A percentile compares a stretch with the other conserved stretches of the same genome.
Conservation (phyloP, 2,888 invertebrate genomes). For the Reticulitermes lucifugus region DNA sequence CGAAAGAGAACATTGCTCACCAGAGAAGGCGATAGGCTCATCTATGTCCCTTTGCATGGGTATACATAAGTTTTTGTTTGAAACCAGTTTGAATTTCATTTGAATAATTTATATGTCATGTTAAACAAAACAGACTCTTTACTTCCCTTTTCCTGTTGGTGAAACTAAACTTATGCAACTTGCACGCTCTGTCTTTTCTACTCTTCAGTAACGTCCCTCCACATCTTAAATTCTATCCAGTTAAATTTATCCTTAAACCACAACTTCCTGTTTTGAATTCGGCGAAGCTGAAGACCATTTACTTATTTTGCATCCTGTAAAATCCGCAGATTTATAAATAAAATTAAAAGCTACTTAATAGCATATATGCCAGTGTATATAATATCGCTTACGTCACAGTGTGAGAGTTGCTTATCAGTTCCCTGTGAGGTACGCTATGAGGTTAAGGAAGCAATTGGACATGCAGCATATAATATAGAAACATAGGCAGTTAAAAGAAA, state of each 20-base stretch:
- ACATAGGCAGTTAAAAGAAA: too few species aligned
- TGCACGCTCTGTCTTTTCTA: not conserved
- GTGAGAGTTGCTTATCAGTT: too few species aligned
- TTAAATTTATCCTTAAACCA: conserved; percentile 29
- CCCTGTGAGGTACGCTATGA: too few species aligned
- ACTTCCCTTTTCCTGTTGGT: not conserved
- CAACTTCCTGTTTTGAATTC: not conserved
- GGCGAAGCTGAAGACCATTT: not conserved
- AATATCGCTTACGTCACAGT: too few species aligned
- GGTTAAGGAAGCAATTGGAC: too few species aligned
- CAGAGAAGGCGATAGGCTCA: not conserved
- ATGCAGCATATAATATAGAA: too few species aligned
- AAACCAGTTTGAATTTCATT: conserved; percentile 39
- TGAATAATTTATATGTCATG: conserved; percentile 36
- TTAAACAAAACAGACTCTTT: conserved; percentile 26
- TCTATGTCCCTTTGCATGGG: not conserved
- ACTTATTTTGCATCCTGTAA: not conserved
- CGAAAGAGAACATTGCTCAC: not conserved
- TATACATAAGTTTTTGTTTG: conserved; percentile 17
- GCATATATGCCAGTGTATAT: too few species aligned
- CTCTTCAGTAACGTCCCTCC: not conserved
- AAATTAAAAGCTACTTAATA: not conserved
- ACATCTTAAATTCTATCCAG: not conserved
- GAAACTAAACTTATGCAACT: not conserved
- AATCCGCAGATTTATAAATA: not conserved